Evolutionary conservation across 2,113 vertebrate genomes (phyloP).

Genomic region (Caloenas nicobarica): DNA sequence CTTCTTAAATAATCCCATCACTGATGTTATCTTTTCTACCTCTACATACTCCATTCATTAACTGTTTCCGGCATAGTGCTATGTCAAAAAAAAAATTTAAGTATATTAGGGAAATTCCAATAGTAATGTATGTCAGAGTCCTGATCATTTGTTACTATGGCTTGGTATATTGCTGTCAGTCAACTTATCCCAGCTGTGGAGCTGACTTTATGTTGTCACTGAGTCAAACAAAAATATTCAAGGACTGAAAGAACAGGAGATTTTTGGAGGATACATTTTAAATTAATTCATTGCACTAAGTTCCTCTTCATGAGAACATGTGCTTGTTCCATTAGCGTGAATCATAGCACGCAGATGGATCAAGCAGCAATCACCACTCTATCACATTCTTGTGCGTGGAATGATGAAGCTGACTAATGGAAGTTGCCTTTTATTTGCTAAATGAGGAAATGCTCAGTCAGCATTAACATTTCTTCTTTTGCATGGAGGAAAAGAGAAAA

Average conservation of each 20-base stretch:
- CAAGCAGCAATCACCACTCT: neutral
- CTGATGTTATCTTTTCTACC: neutral
- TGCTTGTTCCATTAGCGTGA: neutral
- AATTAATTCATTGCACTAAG: neutral
- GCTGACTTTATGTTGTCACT: neutral
- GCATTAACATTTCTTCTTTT: neutral
- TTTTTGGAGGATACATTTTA: neutral
- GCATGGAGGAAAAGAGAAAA: neutral
- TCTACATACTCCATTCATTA: neutral
- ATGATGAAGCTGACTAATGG: neutral
- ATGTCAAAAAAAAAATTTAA: neutral
- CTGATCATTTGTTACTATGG: neutral
- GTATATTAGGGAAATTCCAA: neutral
- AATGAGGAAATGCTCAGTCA: neutral
- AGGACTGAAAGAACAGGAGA: neutral
- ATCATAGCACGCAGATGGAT: neutral
- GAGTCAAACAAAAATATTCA: neutral
- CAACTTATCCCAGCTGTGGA: neutral
- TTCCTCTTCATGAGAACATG: neutral
- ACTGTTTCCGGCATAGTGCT: neutral
- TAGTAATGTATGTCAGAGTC: neutral
- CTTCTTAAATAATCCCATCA: neutral
- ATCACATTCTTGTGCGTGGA: neutral
- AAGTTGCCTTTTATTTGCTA: neutral
- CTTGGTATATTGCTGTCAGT: neutral